Evolutionary conservation across 2,888 invertebrate genomes (phyloP), one percentile per base, ranked within the genome.

Genomic region (Hirtodrosophila confusa): DNA sequence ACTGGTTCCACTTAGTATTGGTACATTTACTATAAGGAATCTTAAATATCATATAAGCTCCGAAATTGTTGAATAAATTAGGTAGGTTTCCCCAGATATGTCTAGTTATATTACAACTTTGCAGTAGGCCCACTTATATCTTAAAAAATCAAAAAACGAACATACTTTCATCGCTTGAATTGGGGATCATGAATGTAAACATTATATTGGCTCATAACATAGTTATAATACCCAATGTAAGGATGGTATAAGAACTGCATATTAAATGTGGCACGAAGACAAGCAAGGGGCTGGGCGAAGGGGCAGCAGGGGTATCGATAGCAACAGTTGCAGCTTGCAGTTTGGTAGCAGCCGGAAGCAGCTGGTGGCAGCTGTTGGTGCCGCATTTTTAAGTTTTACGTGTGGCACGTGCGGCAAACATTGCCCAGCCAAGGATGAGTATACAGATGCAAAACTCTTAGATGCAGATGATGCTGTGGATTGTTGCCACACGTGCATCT

Each of bases 351-450:
- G 69, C 51, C 64, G 69, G 72, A 60, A 55, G 67, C 67, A 75
- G 76, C 65, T 78, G 80, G 76, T 61, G 62, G 60, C 84, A 82
- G 75, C 86, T 86, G 79, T 63, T 64, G 69, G 62, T 78, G 86
- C 55, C 69, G 77, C 88, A 84, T 84, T 86, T 88, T 86, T 78
- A 80, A 80, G 75, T 88, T 88, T 86, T 84, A 86, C 88, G 87
- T 88, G 88, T 58, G 68, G 88, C 88, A 88, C 88, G 84, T 88
- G 84, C 80, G 54, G 50, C 77, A 70, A 83, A 75, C 68, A 69
- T 58, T 66, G 71, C 56, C 82, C 68, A 57, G 55, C 70, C 62
- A 56, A 33, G 63, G 54, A 66, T 67, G 69, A 27, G 61, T 23
- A 40, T 49, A 55, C 45, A 53, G 60, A 80, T 87, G 82, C 82